Base-by-base conservation (phyloP, 2,888 invertebrate genomes). In the Mylabris sibirica region DNA sequence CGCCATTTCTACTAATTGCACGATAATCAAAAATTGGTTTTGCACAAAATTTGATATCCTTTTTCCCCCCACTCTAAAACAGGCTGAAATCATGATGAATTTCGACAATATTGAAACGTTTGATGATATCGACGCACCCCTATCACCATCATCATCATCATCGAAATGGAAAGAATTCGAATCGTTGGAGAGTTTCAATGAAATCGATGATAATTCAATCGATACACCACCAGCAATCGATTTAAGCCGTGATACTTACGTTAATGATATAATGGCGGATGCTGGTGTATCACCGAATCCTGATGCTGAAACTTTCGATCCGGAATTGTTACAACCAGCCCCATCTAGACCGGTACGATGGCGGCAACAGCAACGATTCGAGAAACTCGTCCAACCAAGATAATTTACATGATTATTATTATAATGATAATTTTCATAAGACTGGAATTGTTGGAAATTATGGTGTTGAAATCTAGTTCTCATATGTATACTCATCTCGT, bases 261-360 rank as follows among this genome's bases (percentile, higher is more conserved):
- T 83, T 4, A 83, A 83, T 67, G 73, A 80, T 30, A 60, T 82
- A 2, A 62, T 80, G 68, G 80, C 79, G 2, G 68, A 78, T 22
- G 75, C 77, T 11, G 81, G 80, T 5, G 77, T 75, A n/a, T 76
- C 77, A 22, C 69, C 64, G 6, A 80, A 84, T 75, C 82, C 83
- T 0, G 82, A 84, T 73, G 83, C 83, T 0, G 84, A 83, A 72
- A 74, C 81, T 34, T 75, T 81, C 24, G 12, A 53, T 53, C 53
- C 53, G 3, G 22, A 11, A 53, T 22, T 22, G 12, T 24, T 53
- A 5, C 53, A 22, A 1, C 53, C n/a, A n/a, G n/a, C 53, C 3
- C 53, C 22, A 53, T 53, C 12, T 22, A 53, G 22, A 3, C 22
- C 22, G 5, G 1, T 49, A 9, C 41, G 41, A 14, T 2, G 17